phyloP scores from a whole-genome alignment of 1,140 invertebrate species.

The Agrilus planipennis region DNA sequence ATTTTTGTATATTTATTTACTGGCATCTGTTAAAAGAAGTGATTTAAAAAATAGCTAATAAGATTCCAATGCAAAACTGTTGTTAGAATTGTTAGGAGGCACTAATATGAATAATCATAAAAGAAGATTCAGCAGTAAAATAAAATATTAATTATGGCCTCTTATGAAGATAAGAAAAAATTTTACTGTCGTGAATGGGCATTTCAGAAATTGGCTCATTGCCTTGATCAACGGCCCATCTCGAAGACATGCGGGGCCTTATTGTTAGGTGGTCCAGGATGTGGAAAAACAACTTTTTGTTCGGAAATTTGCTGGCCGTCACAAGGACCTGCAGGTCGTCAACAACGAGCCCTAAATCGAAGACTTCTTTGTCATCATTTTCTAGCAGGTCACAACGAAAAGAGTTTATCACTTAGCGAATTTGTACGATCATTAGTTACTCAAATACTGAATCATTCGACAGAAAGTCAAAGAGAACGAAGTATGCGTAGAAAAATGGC shows the following conservation, averaged over 20 bases:
- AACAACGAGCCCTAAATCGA: constrained; percentile 59
- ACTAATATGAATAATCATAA: no score
- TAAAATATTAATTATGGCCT: no score
- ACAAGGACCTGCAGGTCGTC: constrained; percentile 47
- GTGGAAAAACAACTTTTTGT: constrained; percentile 76
- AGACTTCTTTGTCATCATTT: constrained; percentile 73
- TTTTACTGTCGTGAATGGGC: constrained; percentile 87
- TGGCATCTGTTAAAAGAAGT: no score
- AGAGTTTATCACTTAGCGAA: constrained; percentile 60
- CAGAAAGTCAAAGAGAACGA: constrained; percentile 31
- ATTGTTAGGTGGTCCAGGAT: constrained; percentile 77
- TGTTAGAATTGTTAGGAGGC: no score
- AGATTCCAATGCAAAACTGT: no score
- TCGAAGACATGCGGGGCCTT: constrained; percentile 71
- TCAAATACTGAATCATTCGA: constrained; percentile 59
- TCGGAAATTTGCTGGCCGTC: constrained; percentile 69
- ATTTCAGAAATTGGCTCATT: constrained; percentile 85
- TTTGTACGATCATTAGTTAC: constrained; percentile 76
- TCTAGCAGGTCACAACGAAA: constrained; percentile 53
- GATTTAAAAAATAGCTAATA: no score
- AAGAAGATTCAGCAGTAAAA: no score
- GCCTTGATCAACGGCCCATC: constrained; percentile 67
- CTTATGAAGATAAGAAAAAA: constrained; percentile 43
- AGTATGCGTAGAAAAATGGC: constrained; percentile 26
- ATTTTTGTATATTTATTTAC: no score